Conservation (phyloP, 2,888 invertebrate species). For the Branchinecta sandiegonensis region DNA sequence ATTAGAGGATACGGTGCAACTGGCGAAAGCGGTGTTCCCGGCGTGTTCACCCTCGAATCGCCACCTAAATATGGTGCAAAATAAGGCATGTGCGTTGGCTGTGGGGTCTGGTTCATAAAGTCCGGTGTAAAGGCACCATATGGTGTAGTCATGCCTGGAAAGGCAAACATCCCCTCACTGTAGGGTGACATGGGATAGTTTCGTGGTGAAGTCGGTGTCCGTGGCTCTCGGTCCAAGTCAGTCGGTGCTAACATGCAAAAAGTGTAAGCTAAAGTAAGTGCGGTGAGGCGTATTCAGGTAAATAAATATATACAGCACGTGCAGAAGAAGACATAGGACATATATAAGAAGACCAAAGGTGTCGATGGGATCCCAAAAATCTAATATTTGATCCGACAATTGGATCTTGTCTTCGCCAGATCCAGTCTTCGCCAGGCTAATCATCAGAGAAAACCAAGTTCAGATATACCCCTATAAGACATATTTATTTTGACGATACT, state of each 20-base stretch:
- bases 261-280: slow-evolving; percentile 21
- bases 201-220: background rate
- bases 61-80: background rate
- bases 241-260: slow-evolving; percentile 23
- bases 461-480: no score
- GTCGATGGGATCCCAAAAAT: no score
- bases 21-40: slow-evolving; percentile 6
- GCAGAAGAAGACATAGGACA: no score
- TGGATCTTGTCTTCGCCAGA: no score
- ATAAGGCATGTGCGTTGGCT: slow-evolving; percentile 12
- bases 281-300: no score
- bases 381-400: no score
- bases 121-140: background rate
- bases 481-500: no score
- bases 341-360: no score
- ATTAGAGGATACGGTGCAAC: background rate
- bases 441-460: no score
- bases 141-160: background rate
- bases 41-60: slow-evolving; percentile 1
- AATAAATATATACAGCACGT: no score
- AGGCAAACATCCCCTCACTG: background rate
- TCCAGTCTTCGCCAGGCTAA: no score
- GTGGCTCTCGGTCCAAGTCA: slow-evolving; percentile 14
- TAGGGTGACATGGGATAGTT: background rate
- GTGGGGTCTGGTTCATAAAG: background rate